Evolutionary conservation across 2,113 vertebrate genomes (phyloP).

Genomic region (Shinisaurus crocodilurus): DNA sequence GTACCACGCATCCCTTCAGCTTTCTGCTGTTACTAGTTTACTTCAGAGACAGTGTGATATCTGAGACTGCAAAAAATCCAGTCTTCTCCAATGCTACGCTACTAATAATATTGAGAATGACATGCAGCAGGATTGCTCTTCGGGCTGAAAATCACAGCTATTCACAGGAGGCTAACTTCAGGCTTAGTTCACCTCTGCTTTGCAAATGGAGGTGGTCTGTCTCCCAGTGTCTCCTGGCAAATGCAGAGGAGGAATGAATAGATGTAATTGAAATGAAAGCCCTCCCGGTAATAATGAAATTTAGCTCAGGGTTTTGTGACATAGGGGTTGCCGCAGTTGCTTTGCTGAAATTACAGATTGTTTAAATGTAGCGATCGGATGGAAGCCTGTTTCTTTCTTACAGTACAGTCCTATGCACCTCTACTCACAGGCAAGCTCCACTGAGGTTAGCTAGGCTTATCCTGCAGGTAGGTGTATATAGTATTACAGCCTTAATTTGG

Average conservation of each 20-base stretch:
- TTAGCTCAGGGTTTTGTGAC: conserved; percentile 35
- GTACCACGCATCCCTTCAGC: background rate
- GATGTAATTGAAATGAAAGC: conserved; percentile 18
- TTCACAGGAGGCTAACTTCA: conserved; percentile 20
- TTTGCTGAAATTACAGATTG: conserved; percentile 21
- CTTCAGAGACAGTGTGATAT: background rate
- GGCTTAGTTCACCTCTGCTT: conserved; percentile 53
- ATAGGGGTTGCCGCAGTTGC: background rate
- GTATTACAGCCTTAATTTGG: background rate
- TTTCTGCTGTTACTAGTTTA: background rate
- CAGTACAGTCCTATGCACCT: background rate
- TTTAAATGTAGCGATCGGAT: background rate
- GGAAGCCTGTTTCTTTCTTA: background rate
- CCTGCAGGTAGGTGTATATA: background rate
- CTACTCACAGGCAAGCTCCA: background rate
- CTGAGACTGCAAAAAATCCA: background rate
- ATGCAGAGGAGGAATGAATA: conserved; percentile 19
- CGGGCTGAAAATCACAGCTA: background rate
- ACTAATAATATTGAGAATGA: background rate
- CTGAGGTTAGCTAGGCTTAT: background rate
- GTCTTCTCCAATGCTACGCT: background rate
- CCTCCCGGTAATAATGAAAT: background rate
- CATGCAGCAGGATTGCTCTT: background rate
- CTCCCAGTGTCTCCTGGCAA: conserved; percentile 44
- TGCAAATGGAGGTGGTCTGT: conserved; percentile 51